Base-by-base conservation (phyloP, 2,888 invertebrate species). In the Eutolmus rufibarbis region DNA sequence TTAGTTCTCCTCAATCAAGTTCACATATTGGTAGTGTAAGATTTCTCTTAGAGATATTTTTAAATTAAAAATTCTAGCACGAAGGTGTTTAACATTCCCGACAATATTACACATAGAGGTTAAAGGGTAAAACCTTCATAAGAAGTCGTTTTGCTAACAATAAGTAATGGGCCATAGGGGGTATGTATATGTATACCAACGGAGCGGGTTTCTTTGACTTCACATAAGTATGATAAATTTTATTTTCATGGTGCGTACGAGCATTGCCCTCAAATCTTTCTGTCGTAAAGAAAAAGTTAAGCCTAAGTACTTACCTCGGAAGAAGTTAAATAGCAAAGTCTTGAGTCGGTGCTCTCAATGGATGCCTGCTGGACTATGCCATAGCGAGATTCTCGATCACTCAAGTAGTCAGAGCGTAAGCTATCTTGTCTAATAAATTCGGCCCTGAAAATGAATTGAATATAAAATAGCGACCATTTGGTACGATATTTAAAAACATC, bases 341-440 rank as follows among this genome's bases (percentile, higher is more conserved):
- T 95, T 89, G 98, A 98, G 94, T 98, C 98, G 12, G 98, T 97
- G 94, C 98, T 98, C 92, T 98, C 98, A 89, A 98, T 96, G 85
- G 98, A 98, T 77, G 97, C 97, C 93, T 98, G 98, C 93, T 98
- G 97, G 90, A 97, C 97, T 92, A 98, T 97, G 90, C 97, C 97
- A 91, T 96, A 96, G 90, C 97, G 95, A 23, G 96, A 95, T 91
- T 97, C 97, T 89, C 97, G 95, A 93, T 97, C 98, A 91, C 97
- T 97, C 93, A 97, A 95, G 93, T 97, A 98, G 92, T 97, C 97
- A 1, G 97, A 97, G 84, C 97, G 95, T 89, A 97, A 94, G 92
- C 97, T 97, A 93, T 97, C 97, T 93, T 97, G 97, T 16, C 97
- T 95, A 92, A 97, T 97, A 91, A 97, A 97, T 90, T 96, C 95